Base-by-base conservation (phyloP, 2,113 vertebrate species). In the Corythaeola cristata region DNA sequence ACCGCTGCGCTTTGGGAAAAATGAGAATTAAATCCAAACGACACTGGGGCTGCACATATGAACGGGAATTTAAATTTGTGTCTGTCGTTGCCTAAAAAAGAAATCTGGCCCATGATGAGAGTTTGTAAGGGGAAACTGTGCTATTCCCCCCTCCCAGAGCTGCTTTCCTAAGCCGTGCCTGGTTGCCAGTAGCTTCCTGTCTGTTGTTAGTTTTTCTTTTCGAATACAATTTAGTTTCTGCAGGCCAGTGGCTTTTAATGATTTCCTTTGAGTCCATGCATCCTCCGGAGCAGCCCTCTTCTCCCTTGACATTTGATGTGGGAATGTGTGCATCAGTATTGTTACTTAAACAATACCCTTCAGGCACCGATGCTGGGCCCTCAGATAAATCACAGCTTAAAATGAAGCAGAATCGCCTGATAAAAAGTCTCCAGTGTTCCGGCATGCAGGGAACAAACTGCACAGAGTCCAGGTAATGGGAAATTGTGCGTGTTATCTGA, bases 301-400 rank as follows among this genome's bases (percentile, higher is more conserved):
- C 88, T 95, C 95, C 94, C 92, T 79, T 97, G 96, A 96, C 95
- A 95, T 95, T 95, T 95, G 92, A 88, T 94, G 96, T 96, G 92
- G 92, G 96, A 97, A 97, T 72, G 93, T 88, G 94, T 86, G 84
- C 88, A 93, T 94, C 95, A 81, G 96, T 60, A 96, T 95, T 97
- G 91, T 95, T 92, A 47, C 96, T 96, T 94, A 89, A 95, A 96
- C 93, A 94, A 94, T 96, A 89, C 94, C 92, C 92, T 89, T 95
- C 96, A 89, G 97, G 86, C 93, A 89, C 68, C 2, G 12, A 83
- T 82, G 71, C 82, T 67, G 68, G 67, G 85, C 75, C 55, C 85
- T 75, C 85, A 63, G 93, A 95, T 96, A 96, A 96, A 97, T 96
- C 85, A 79, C 72, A 64, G 92, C 88, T 93, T 83, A 77, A 96